A percentile compares a stretch with the other conserved stretches of the same genome.
Evolutionary conservation across 2,888 invertebrate genomes (phyloP).

Genomic region (Creontiades dilutus): DNA sequence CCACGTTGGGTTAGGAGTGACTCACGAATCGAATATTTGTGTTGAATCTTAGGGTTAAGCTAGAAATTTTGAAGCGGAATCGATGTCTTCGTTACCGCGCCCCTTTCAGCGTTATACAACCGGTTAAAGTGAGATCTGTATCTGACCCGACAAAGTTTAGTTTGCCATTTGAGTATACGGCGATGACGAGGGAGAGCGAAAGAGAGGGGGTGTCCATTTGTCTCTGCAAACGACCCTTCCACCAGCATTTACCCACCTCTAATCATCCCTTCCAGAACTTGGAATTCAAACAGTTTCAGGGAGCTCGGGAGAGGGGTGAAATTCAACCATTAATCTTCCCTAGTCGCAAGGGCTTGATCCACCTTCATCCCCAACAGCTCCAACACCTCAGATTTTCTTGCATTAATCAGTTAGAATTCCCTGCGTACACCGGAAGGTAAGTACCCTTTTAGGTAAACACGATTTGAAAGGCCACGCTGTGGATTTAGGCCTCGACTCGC

Average conservation of each 20-base stretch:
- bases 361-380: background rate
- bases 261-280: conserved; percentile 4
- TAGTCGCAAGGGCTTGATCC: background rate
- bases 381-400: conserved; percentile 8
- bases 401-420: background rate
- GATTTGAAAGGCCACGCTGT: too few species aligned
- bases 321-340: conserved; percentile 20
- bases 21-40: too few species aligned
- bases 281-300: conserved; percentile 9
- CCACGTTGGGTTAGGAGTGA: too few species aligned
- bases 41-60: too few species aligned
- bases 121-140: background rate
- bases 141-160: background rate
- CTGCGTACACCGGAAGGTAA: too few species aligned
- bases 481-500: too few species aligned
- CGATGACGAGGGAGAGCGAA: background rate
- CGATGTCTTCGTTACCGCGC: too few species aligned
- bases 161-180: background rate
- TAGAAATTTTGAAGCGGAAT: too few species aligned
- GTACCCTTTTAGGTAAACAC: too few species aligned
- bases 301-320: background rate
- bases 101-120: too few species aligned
- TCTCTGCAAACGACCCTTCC: conserved; percentile 3
- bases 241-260: background rate
- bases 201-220: conserved; percentile 19